Evolutionary conservation across 2,888 invertebrate genomes (phyloP), one percentile per base, ranked within the genome.

Genomic region (Ganaspis brasiliensis): DNA sequence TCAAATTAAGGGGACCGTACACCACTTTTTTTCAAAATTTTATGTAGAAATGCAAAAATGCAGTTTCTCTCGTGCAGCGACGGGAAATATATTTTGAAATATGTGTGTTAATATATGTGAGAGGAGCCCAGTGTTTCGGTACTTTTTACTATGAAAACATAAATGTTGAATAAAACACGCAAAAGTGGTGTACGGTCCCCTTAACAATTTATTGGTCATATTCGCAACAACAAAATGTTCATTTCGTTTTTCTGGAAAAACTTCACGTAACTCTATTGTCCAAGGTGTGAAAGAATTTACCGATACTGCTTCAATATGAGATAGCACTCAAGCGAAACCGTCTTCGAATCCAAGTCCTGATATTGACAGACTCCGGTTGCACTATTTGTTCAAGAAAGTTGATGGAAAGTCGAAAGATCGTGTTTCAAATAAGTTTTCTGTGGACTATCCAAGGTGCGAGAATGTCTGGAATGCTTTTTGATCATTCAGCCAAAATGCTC

Each of bases 381-480:
- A 67, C 77, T 71, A 77, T 82, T 79, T 78, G 80, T 78, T 82
- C 75, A 77, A 76, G 76, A 75, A 80, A 80, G 79, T 79, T 77
- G 79, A 77, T 72, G 74, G 75, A 73, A 78, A 81, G 71, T 79
- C 79, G 72, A 75, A 56, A 71, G 78, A 82, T 80, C 78, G 78
- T 78, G 80, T 82, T 80, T 80, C 82, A 82, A 82, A 82, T 80
- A 82, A 82, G 76, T 78, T 78, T 75, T 63, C 67, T 40, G 45
- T 67, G 67, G 67, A 67, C 67, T 0, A 67, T 67, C 24, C 45
- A 24, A 24, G 40, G 76, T 77, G 75, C 73, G 56, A 71, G 80
- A 84, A 83, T 82, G 83, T 75, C 76, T 82, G 86, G 87, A 86
- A 87, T 86, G 86, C 80, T 78, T 81, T 74, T 78, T 80, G 77